phyloP scores from a whole-genome alignment of 2,113 vertebrate species.

The Varanus salvator region DNA sequence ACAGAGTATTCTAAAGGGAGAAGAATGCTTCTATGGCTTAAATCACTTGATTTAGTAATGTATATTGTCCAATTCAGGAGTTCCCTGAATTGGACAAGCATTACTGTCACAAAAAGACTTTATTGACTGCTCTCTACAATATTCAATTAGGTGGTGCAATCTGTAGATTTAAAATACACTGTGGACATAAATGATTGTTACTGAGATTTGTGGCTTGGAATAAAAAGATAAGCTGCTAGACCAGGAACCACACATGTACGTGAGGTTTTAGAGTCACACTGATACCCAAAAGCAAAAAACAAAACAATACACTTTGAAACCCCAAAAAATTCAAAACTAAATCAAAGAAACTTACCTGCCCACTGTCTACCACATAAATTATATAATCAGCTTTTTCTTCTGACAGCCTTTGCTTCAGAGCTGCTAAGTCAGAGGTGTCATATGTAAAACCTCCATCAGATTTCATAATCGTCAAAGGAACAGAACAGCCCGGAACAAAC shows the following conservation, averaged over 20 bases:
- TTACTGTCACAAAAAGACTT: neutral
- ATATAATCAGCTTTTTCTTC: conserved; percentile 90
- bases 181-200: neutral
- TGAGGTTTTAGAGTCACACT: neutral
- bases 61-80: neutral
- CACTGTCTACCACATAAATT: conserved; percentile 94
- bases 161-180: neutral
- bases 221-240: neutral
- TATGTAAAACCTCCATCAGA: conserved; percentile 97
- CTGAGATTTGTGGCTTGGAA: neutral
- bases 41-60: neutral
- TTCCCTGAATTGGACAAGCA: neutral
- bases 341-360: conserved; percentile 83
- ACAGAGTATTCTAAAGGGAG: neutral
- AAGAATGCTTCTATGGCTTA: neutral
- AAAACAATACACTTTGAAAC: neutral
- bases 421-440: conserved; percentile 95
- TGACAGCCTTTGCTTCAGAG: conserved; percentile 85
- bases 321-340: neutral
- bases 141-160: neutral
- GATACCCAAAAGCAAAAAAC: neutral
- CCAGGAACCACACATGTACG: neutral
- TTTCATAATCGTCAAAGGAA: conserved; percentile 92
- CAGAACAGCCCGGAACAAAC: conserved; percentile 86
- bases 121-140: neutral